phyloP scores from a whole-genome alignment of 2,888 invertebrate species.

The Lochmaea capreae region DNA sequence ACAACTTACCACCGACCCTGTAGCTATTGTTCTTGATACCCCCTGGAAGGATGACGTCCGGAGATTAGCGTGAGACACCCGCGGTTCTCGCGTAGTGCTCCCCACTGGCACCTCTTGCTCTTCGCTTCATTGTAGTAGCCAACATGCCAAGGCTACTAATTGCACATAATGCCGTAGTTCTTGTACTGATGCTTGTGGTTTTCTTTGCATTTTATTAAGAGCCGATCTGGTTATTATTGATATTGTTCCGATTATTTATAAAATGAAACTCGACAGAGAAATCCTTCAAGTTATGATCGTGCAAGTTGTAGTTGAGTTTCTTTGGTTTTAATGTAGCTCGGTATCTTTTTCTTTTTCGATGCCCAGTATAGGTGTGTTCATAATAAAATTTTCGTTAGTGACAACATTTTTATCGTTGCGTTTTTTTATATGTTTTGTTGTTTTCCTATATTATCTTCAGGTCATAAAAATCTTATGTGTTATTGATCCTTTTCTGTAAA shows the following conservation, averaged over 20 bases:
- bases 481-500: too few relatives aligned
- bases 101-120: constrained; percentile 37
- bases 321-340: background rate
- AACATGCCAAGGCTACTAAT: constrained; percentile 44
- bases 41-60: constrained; percentile 38
- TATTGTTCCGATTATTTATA: background rate
- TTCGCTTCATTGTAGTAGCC: constrained; percentile 44
- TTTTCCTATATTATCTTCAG: too few relatives aligned
- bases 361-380: background rate
- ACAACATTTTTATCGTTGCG: too few relatives aligned
- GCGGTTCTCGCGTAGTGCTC: constrained; percentile 33
- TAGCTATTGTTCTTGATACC: constrained; percentile 37
- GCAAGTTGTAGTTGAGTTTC: background rate
- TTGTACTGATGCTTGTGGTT: constrained; percentile 25
- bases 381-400: too few relatives aligned
- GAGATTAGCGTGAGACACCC: constrained; percentile 48
- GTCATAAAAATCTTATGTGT: too few relatives aligned
- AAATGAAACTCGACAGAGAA: background rate
- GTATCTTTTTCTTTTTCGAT: background rate
- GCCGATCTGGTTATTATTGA: constrained; percentile 26
- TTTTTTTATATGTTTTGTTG: too few relatives aligned
- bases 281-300: constrained; percentile 4
- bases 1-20: constrained; percentile 23
- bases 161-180: constrained; percentile 37
- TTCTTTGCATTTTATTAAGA: constrained; percentile 22